phyloP scores from a whole-genome alignment of 2,888 invertebrate species.

The Empis stercorea region DNA sequence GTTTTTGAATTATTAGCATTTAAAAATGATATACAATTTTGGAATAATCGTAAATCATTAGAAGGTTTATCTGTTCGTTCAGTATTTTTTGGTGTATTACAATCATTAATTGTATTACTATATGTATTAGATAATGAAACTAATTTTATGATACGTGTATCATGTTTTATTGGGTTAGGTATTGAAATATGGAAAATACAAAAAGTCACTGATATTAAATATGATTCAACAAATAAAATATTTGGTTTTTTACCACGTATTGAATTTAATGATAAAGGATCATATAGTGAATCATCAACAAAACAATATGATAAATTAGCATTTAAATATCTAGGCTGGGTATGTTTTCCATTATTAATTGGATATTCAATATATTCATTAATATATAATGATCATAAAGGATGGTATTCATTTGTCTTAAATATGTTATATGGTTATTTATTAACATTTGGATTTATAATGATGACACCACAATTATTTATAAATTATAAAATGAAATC shows the following conservation, averaged over 20 bases:
- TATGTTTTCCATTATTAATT: constrained; percentile 80
- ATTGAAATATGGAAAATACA: constrained; percentile 99
- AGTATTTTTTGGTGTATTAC: constrained; percentile 97
- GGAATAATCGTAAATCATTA: constrained; percentile 93
- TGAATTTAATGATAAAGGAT: constrained; percentile 83
- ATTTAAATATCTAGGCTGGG: constrained; percentile 93
- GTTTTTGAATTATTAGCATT: constrained; percentile 97
- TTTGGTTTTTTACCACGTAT: constrained; percentile 71
- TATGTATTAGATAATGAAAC: constrained; percentile 99
- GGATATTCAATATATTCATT: constrained; percentile 94
- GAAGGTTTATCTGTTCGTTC: constrained; percentile 96
- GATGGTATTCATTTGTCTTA: constrained; percentile 97
- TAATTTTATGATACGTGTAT: constrained; percentile 87
- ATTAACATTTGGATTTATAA: constrained; percentile 96
- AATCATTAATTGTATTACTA: constrained; percentile 84
- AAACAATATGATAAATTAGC: constrained; percentile 89
- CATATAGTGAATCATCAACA: constrained; percentile 90
- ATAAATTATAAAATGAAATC: constrained; percentile 99
- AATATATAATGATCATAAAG: constrained; percentile 91
- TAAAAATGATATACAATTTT: constrained; percentile 99
- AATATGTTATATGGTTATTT: constrained; percentile 96
- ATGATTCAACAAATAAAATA: constrained; percentile 58
- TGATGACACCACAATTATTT: constrained; percentile 99
- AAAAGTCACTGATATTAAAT: constrained; percentile 78
- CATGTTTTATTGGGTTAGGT: constrained; percentile 84